phyloP scores from a whole-genome alignment of 2,888 invertebrate genomes.

The Schizaphis graminum region DNA sequence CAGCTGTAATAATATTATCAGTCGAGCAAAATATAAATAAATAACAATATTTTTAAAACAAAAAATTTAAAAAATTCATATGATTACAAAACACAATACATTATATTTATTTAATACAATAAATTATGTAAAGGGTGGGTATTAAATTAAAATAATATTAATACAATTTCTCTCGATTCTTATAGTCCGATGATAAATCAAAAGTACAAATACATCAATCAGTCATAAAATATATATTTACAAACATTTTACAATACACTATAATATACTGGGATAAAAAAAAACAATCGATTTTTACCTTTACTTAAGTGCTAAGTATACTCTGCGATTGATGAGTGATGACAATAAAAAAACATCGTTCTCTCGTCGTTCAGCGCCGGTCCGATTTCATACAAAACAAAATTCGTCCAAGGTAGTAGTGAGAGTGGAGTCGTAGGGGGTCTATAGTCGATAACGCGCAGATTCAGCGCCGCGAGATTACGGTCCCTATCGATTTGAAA shows the following conservation, averaged over 20 bases:
- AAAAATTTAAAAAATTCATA: neutral
- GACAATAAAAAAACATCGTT: neutral
- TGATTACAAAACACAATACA: neutral
- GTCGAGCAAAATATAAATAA: neutral
- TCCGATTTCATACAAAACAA: neutral
- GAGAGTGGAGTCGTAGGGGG: neutral
- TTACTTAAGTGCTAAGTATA: neutral
- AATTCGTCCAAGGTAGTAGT: neutral
- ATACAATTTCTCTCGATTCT: neutral
- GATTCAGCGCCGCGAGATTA: constrained; percentile 2
- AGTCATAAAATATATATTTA: neutral
- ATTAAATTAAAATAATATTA: neutral
- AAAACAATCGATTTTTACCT: neutral
- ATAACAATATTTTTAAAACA: neutral
- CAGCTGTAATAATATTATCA: neutral
- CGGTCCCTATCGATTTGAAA: neutral
- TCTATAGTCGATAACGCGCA: neutral
- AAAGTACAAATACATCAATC: neutral
- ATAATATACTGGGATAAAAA: neutral
- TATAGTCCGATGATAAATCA: neutral
- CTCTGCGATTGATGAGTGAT: neutral
- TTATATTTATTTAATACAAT: neutral
- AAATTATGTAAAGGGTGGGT: neutral
- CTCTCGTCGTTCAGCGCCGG: neutral
- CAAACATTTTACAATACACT: neutral